phyloP scores from a whole-genome alignment of 1,140 invertebrate species.

The Varroa destructor region DNA sequence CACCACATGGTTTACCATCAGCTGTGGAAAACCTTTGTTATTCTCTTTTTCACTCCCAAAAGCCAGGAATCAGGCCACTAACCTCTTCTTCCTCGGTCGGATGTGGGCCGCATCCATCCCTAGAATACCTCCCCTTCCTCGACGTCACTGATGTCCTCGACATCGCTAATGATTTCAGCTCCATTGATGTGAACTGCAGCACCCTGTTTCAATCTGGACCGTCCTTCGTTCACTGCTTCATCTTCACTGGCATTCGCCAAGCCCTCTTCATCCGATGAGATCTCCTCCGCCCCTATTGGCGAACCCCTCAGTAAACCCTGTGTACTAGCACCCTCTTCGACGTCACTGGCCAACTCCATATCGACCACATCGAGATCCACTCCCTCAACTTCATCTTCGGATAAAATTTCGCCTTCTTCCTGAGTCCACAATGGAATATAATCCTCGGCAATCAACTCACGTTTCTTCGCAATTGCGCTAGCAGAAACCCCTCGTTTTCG shows the following conservation, averaged over 20 bases:
- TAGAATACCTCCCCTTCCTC: slow-evolving; percentile 25
- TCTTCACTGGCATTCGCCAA: not conserved
- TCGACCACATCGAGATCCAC: slow-evolving; percentile 8
- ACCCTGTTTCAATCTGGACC: not conserved
- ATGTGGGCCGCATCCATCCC: too few species aligned
- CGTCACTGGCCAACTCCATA: slow-evolving; percentile 23
- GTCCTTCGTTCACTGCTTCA: not conserved
- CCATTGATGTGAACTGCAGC: not conserved
- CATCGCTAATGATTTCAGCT: not conserved
- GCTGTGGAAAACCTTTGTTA: too few species aligned
- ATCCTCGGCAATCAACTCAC: not conserved
- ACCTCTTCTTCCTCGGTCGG: too few species aligned
- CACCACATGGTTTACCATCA: too few species aligned
- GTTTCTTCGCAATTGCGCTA: not conserved
- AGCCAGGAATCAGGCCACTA: too few species aligned
- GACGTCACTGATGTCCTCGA: slow-evolving; percentile 23
- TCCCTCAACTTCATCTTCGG: not conserved
- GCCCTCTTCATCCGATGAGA: not conserved
- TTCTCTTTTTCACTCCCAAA: too few species aligned
- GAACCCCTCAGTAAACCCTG: too few species aligned
- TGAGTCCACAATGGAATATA: slow-evolving; percentile 17
- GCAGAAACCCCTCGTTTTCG: not conserved
- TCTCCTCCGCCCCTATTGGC: not conserved
- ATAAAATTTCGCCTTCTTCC: slow-evolving; percentile 9
- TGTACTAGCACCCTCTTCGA: too few species aligned